Conservation (phyloP, 2,113 vertebrate genomes). For the Scomber scombrus region DNA sequence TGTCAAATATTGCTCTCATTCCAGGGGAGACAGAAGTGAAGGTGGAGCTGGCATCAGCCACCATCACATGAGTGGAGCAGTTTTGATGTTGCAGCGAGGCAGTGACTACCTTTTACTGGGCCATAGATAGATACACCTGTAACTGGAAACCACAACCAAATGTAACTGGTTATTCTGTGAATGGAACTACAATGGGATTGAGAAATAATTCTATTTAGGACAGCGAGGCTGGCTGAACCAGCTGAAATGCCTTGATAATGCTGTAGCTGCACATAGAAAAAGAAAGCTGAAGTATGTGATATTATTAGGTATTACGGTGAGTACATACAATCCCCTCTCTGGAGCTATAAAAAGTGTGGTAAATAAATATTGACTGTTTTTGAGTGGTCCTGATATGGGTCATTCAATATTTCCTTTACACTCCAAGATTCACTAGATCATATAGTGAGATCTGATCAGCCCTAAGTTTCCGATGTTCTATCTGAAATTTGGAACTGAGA, state of each 20-base stretch:
- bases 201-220: background rate
- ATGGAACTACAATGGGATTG: background rate
- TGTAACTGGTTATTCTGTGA: constrained; percentile 1
- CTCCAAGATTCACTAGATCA: background rate
- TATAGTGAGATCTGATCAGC: background rate
- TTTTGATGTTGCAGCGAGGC: constrained; percentile 34
- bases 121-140: constrained; percentile 1
- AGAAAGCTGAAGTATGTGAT: background rate
- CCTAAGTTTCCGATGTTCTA: background rate
- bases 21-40: constrained; percentile 37
- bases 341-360: background rate
- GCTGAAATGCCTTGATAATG: background rate
- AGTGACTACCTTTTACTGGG: constrained; percentile 16
- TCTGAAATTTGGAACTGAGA: too few species aligned
- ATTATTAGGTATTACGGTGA: constrained; percentile 7
- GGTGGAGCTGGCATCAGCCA: constrained; percentile 23
- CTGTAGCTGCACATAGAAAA: background rate
- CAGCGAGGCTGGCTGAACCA: background rate
- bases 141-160: constrained; percentile 19
- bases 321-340: background rate
- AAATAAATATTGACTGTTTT: constrained; percentile 2
- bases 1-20: constrained; percentile 47
- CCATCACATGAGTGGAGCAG: background rate
- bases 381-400: background rate
- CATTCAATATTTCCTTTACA: background rate